These are phyloP conservation scores for Chydorus sphaericus DNA, from an alignment of 2,888 invertebrate species.

Conservation along the genomic window DNA sequence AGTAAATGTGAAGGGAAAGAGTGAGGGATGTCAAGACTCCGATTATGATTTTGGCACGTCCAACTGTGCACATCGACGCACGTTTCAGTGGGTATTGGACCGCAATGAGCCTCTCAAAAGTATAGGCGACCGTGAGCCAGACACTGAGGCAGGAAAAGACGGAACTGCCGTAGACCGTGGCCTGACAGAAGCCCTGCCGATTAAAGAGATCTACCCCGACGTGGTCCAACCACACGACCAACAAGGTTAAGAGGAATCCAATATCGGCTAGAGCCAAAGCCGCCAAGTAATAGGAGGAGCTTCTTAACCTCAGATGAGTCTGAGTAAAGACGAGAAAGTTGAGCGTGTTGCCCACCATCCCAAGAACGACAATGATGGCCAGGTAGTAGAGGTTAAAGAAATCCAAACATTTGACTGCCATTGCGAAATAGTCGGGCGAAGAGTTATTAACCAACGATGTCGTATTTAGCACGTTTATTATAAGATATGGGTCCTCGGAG, in stretches of 20 bases:
- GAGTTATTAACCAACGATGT: too few species aligned
- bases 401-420: conserved; percentile 28
- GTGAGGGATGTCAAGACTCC: conserved; percentile 36
- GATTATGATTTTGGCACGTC: conserved; percentile 49
- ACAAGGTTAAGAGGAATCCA: conserved; percentile 39
- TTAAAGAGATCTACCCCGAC: conserved; percentile 19
- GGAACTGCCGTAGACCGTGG: conserved; percentile 54
- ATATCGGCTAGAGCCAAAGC: conserved; percentile 45
- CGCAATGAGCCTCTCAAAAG: conserved; percentile 67
- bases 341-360: conserved; percentile 42
- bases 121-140: conserved; percentile 75
- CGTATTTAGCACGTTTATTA: too few species aligned
- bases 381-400: conserved; percentile 41
- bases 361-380: conserved; percentile 41
- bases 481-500: too few species aligned
- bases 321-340: conserved; percentile 44
- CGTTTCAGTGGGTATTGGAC: conserved; percentile 58
- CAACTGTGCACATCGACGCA: conserved; percentile 53
- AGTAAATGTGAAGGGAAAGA: conserved; percentile 38
- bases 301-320: conserved; percentile 42
- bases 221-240: conserved; percentile 37
- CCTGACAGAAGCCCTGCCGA: conserved; percentile 40
- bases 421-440: too few species aligned
- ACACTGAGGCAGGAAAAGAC: conserved; percentile 61
- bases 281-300: conserved; percentile 47